A percentile compares a stretch with the other conserved stretches of the same genome.
Evolutionary conservation across 2,888 invertebrate species (phyloP).

Genomic region (Schrankia costaestrigalis): DNA sequence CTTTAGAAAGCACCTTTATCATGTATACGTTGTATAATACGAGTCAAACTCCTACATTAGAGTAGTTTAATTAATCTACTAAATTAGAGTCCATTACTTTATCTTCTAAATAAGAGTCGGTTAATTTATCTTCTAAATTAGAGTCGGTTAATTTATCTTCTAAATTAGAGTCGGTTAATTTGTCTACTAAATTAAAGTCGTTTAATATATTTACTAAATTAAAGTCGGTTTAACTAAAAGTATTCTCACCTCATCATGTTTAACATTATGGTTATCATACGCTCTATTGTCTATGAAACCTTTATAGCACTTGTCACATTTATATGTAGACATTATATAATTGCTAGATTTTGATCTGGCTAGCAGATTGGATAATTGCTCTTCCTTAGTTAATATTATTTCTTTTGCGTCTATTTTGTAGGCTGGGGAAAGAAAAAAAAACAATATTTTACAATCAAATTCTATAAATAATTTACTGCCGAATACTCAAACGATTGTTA

Average conservation of each 20-base stretch:
- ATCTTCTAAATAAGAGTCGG: background rate
- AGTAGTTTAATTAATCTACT: background rate
- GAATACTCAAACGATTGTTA: too few species aligned
- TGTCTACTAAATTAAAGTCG: background rate
- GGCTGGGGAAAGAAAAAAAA: too few species aligned
- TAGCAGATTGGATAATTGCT: constrained; percentile 45
- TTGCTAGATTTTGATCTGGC: constrained; percentile 46
- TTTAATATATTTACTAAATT: background rate
- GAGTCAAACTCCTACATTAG: background rate
- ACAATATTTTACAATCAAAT: too few species aligned
- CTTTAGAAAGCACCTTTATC: constrained; percentile 14
- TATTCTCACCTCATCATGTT: constrained; percentile 62
- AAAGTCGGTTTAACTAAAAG: background rate
- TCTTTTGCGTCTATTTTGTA: constrained; percentile 40
- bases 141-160: background rate
- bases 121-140: background rate
- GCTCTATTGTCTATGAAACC: constrained; percentile 54
- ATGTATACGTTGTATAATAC: background rate
- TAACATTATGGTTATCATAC: constrained; percentile 53
- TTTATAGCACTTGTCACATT: constrained; percentile 56
- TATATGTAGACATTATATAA: constrained; percentile 55
- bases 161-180: background rate
- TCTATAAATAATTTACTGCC: too few species aligned
- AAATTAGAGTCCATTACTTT: background rate
- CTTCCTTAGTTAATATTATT: constrained; percentile 43